Conservation (phyloP, 2,888 invertebrate species). For the Itoplectis maculator region DNA sequence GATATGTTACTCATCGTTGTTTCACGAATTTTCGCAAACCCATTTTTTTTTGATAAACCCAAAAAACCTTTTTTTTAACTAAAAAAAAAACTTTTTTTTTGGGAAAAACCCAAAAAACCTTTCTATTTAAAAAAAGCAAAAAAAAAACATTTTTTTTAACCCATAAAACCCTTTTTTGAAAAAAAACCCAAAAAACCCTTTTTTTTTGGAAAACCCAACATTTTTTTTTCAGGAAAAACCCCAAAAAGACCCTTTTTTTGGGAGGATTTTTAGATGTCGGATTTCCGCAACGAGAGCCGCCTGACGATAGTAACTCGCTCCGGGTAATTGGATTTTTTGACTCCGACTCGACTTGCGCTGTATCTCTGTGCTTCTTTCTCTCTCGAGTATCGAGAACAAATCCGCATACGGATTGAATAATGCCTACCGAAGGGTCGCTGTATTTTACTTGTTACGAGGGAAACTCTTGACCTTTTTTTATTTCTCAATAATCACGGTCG, state of each 20-base stretch:
- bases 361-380: constrained; percentile 57
- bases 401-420: background rate
- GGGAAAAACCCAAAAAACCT: background rate
- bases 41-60: too few species aligned
- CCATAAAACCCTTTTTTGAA: background rate
- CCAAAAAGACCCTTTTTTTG: background rate
- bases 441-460: background rate
- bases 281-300: constrained; percentile 15
- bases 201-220: constrained; percentile 15
- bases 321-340: constrained; percentile 9
- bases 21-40: constrained; percentile 18
- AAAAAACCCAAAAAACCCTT: constrained; percentile 5
- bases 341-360: constrained; percentile 10
- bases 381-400: constrained; percentile 9
- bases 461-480: background rate
- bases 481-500: constrained; percentile 2
- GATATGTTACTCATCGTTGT: constrained; percentile 31
- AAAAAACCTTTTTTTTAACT: constrained; percentile 5
- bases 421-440: constrained; percentile 8
- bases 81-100: background rate
- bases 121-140: too few species aligned
- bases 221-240: too few species aligned
- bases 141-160: too few species aligned
- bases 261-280: constrained; percentile 3
- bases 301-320: constrained; percentile 23